Evolutionary conservation across 2,797 vertebrate species (phyloP).

Genomic region (Eospalax fontanierii): DNA sequence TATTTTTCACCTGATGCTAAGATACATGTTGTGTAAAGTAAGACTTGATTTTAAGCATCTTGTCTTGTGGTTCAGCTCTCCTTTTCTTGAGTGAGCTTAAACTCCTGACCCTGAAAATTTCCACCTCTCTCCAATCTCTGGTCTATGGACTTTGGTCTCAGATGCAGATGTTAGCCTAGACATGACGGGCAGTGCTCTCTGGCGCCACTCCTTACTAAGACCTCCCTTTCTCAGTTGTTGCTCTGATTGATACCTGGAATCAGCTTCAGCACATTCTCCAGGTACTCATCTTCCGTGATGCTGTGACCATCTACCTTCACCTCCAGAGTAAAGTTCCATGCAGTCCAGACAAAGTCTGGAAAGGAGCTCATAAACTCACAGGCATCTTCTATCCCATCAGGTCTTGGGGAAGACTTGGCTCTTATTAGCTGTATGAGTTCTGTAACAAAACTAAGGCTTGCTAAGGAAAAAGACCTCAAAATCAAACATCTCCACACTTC

Average conservation of each 20-base stretch:
- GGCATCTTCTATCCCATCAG: background rate
- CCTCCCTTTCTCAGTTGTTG: background rate
- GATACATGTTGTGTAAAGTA: background rate
- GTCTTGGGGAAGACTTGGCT: constrained; percentile 66
- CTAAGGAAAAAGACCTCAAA: constrained; percentile 62
- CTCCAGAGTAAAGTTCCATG: constrained; percentile 89
- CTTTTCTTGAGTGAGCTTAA: background rate
- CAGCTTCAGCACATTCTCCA: constrained; percentile 87
- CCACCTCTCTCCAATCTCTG: background rate
- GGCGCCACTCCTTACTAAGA: background rate
- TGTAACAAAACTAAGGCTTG: constrained; percentile 86
- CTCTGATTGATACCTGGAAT: constrained; percentile 82
- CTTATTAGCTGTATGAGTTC: constrained; percentile 88
- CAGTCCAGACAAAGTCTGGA: constrained; percentile 90
- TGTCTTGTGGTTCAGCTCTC: too few species aligned
- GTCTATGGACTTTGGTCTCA: background rate
- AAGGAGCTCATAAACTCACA: constrained; percentile 87
- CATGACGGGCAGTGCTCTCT: background rate
- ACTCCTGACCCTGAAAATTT: background rate
- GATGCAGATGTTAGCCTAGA: background rate
- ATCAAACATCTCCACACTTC: background rate
- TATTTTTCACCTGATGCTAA: background rate
- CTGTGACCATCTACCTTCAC: constrained; percentile 67
- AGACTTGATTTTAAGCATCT: background rate
- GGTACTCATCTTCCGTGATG: constrained; percentile 88